phyloP scores from a whole-genome alignment of 2,797 vertebrate species.

The Arrhamphus sclerolepis region DNA sequence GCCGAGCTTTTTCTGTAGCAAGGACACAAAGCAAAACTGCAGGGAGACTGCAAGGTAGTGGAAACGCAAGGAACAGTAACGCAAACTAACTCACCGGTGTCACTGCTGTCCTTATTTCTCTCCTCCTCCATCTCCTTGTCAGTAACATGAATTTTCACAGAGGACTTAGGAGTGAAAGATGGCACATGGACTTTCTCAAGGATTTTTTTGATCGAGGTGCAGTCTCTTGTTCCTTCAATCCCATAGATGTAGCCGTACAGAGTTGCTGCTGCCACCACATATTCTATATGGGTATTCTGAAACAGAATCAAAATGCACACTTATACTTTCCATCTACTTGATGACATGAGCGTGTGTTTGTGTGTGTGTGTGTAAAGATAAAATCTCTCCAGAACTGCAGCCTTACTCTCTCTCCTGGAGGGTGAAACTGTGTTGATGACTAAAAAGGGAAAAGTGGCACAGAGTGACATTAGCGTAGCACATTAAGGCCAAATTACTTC shows the following conservation, averaged over 20 bases:
- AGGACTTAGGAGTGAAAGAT: constrained; percentile 64
- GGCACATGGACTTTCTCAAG: constrained; percentile 64
- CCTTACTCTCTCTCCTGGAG: neutral
- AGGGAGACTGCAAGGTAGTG: neutral
- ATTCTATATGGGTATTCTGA: constrained; percentile 82
- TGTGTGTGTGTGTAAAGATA: too few relatives aligned
- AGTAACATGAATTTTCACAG: constrained; percentile 66
- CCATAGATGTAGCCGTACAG: constrained; percentile 82
- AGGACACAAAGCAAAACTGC: constrained; percentile 19
- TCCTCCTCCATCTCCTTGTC: constrained; percentile 75
- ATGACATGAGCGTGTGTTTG: too few relatives aligned
- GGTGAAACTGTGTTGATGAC: neutral
- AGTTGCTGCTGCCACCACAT: constrained; percentile 83
- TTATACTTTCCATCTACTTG: too few relatives aligned
- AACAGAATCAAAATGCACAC: constrained; percentile 12
- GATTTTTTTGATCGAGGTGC: constrained; percentile 13
- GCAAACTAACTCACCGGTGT: constrained; percentile 72
- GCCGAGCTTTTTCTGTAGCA: constrained; percentile 63
- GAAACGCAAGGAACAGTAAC: neutral
- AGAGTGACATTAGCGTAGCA: neutral
- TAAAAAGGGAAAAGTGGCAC: neutral
- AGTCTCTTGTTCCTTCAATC: constrained; percentile 70
- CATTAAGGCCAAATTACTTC: constrained; percentile 17
- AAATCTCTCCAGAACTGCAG: neutral
- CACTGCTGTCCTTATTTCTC: constrained; percentile 30